phyloP scores from a whole-genome alignment of 2,797 vertebrate genomes.

The Pangasius sanitwongsei region DNA sequence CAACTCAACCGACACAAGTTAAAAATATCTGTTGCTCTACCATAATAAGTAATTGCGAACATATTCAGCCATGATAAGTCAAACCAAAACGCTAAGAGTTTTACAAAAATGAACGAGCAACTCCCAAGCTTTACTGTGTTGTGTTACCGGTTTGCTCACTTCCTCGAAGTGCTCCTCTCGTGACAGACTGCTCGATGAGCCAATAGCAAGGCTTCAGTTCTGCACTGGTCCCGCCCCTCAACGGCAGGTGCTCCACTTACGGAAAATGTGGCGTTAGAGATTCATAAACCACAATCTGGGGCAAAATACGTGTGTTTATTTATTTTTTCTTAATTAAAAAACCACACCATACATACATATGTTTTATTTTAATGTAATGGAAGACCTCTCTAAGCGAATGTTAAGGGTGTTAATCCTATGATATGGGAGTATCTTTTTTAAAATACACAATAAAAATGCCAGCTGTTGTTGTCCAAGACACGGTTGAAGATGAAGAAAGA shows the following conservation, averaged over 20 bases:
- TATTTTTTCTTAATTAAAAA: not conserved
- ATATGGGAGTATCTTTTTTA: not conserved
- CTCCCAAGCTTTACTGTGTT: not conserved
- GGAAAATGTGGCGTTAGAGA: not conserved
- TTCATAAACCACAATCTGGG: not conserved
- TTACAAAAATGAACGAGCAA: not conserved
- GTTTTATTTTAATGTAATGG: not conserved
- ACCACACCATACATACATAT: not conserved
- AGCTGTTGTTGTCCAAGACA: not conserved
- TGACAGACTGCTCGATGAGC: conserved; percentile 1
- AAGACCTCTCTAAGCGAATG: not conserved
- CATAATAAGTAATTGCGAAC: not conserved
- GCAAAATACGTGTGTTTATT: not conserved
- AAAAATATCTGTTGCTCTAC: not conserved
- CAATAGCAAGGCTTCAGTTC: conserved; percentile 6
- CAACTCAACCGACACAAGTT: not conserved
- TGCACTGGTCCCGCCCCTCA: not conserved
- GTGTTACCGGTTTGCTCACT: conserved; percentile 22
- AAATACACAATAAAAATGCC: not conserved
- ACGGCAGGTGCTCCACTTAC: not conserved
- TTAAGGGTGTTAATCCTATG: not conserved
- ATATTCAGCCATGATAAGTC: not conserved
- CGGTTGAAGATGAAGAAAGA: no score
- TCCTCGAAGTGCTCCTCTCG: conserved; percentile 11
- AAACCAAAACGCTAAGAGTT: not conserved